Evolutionary conservation across 37 sponge, comb jelly and placozoan species (phyloP).

Genomic region (Amphimedon queenslandica): DNA sequence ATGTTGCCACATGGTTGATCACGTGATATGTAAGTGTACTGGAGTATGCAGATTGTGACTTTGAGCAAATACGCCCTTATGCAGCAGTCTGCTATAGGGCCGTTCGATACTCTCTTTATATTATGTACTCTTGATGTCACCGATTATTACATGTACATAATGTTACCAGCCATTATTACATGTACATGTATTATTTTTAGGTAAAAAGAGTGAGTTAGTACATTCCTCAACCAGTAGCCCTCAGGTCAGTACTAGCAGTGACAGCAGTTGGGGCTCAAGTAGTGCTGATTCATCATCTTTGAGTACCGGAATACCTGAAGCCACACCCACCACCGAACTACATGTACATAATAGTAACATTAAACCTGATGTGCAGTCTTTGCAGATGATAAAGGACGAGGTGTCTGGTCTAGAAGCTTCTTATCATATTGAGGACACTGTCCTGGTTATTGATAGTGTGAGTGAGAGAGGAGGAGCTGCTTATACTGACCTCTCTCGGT

Average conservation of each 20-base stretch:
- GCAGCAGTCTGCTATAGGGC: too few species aligned
- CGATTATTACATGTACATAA: too few species aligned
- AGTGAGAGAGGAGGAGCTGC: background rate
- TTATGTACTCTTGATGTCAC: too few species aligned
- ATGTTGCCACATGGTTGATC: too few species aligned
- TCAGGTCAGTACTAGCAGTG: background rate
- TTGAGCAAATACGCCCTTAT: too few species aligned
- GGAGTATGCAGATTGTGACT: too few species aligned
- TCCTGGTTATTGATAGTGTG: background rate
- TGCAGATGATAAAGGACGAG: constrained; percentile 4
- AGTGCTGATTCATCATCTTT: background rate
- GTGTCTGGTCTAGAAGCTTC: background rate
- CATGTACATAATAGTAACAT: background rate
- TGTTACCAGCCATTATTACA: too few species aligned
- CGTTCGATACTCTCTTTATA: too few species aligned
- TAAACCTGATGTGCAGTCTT: background rate
- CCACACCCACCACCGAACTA: background rate
- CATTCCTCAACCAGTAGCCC: background rate
- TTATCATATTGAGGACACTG: background rate
- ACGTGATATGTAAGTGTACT: too few species aligned
- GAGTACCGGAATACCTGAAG: background rate
- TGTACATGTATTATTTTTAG: too few species aligned
- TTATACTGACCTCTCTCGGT: background rate
- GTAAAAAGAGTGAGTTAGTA: too few species aligned
- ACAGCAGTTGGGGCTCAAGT: background rate